Evolutionary conservation across 1,140 invertebrate genomes (phyloP).

Genomic region (Tetramorium simillimum): DNA sequence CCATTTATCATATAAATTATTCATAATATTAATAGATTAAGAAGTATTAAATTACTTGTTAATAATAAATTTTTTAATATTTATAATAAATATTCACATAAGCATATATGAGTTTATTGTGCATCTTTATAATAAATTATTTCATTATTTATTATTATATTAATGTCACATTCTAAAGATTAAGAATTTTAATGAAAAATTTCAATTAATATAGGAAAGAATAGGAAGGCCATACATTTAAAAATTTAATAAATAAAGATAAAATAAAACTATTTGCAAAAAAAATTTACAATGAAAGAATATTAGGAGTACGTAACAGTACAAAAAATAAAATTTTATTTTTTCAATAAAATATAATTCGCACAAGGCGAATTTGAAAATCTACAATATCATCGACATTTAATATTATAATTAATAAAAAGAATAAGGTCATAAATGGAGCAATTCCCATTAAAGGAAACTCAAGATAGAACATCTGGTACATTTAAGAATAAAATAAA

Average conservation of each 20-base stretch:
- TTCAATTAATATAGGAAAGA: neutral
- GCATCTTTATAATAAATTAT: neutral
- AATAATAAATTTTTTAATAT: neutral
- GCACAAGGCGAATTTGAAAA: neutral
- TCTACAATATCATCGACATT: neutral
- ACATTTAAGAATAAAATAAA: neutral
- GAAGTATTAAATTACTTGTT: neutral
- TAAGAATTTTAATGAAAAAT: neutral
- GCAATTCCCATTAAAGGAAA: neutral
- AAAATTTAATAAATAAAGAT: neutral
- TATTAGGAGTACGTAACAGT: neutral
- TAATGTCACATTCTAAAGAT: neutral
- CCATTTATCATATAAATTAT: neutral
- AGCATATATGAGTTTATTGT: neutral
- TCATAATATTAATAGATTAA: neutral
- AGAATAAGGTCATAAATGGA: neutral
- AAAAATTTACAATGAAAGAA: neutral
- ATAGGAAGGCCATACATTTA: neutral
- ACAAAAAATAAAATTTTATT: neutral
- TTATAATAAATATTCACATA: neutral
- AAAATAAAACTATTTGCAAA: neutral
- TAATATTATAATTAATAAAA: neutral
- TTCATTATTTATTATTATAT: neutral
- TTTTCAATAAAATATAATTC: neutral
- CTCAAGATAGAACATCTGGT: neutral